Base-by-base conservation (phyloP, 30 jellyfish, hydroid and myxozoan species). In the Aurelia sp. region DNA sequence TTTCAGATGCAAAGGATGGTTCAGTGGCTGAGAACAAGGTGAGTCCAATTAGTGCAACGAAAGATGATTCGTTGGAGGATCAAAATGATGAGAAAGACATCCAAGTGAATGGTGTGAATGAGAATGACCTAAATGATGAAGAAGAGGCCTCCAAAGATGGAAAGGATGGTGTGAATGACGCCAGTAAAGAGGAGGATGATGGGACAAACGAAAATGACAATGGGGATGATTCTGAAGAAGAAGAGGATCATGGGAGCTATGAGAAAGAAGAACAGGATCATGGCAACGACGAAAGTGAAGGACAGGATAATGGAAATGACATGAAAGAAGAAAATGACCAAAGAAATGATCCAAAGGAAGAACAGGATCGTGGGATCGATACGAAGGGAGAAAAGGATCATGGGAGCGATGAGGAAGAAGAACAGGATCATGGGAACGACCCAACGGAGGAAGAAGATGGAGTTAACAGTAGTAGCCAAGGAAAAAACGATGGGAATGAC, bases 51-150 rank as follows among this genome's bases (percentile, higher is more conserved):
- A 76, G 76, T 33, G n/a, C 13, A 30, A 59, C 15, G 15, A 74
- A 12, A 13, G 61, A n/a, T 22, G 55, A 37, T 20, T 16, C 73
- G 13, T 4, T 20, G 6, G 31, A 17, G 40, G 23, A 27, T 2
- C 47, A 76, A 18, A 66, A 76, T 6, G 66, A 59, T 22, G 76
- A 76, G 51, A 27, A 20, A 5, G 55, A 44, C 55, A 44, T 44
- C 58, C 30, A 31, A 4, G 86, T 59, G 12, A 41, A 76, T 37
- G 86, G 65, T 22, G 86, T 59, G 18, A 19, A 76, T 33, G 77
- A 76, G 18, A 76, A 44, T 76, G 86, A 41, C 86, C 7, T 55
- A n/a, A 37, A 74, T 74, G 10, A 64, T 58, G 40, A 35, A 33
- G 65, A 30, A 62, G 9, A 31, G 13, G 73, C 31, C 30, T 55